phyloP scores from a whole-genome alignment of 2,888 invertebrate species.

The Drosophila nr. fundita region DNA sequence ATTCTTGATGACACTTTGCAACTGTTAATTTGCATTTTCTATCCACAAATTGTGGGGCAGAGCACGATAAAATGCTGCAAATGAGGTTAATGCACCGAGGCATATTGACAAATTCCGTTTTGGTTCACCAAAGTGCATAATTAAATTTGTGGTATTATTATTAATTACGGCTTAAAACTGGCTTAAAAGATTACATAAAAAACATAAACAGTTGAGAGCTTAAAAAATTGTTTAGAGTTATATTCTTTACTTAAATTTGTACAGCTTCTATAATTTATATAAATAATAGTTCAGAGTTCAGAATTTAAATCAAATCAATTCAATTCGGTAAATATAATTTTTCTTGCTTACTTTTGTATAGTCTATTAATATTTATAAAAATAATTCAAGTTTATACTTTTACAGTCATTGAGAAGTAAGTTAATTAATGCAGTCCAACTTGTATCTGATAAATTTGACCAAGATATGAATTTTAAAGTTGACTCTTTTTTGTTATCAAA shows the following conservation, averaged over 20 bases:
- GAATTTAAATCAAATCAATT: no score
- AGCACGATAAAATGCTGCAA: neutral
- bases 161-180: neutral
- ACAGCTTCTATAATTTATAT: neutral
- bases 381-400: neutral
- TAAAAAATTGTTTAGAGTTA: neutral
- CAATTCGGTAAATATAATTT: no score
- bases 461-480: neutral
- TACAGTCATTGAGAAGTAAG: neutral
- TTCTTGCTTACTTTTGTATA: no score
- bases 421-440: neutral
- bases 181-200: neutral
- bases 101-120: neutral
- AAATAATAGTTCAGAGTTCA: neutral
- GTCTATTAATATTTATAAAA: no score
- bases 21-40: conserved; percentile 1
- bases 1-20: conserved; percentile 27
- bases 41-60: neutral
- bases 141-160: neutral
- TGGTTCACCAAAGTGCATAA: neutral
- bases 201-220: neutral
- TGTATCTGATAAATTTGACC: neutral
- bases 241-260: neutral
- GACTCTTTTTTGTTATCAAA: neutral
- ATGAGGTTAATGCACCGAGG: neutral